phyloP scores from a whole-genome alignment of 2,888 invertebrate species.

The Chrysolina haemoptera region DNA sequence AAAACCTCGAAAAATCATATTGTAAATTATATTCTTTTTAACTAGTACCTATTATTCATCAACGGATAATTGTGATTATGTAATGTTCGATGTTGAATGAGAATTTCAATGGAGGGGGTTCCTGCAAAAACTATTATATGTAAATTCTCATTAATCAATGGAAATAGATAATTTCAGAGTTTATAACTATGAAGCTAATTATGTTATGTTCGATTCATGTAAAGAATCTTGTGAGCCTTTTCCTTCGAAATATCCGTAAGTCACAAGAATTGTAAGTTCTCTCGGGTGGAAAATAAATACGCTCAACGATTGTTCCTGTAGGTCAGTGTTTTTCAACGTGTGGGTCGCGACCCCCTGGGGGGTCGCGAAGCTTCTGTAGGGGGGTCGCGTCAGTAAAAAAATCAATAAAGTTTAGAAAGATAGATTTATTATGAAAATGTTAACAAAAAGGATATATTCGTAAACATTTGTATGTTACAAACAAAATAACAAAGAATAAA shows the following conservation, averaged over 20 bases:
- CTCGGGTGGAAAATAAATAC: too few species aligned
- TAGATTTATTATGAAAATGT: too few species aligned
- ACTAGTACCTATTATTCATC: constrained; percentile 20
- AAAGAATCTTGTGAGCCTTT: background rate
- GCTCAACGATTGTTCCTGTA: too few species aligned
- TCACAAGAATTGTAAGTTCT: background rate
- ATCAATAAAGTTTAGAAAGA: too few species aligned
- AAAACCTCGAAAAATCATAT: constrained; percentile 42
- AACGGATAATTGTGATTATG: constrained; percentile 18
- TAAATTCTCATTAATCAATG: constrained; percentile 18
- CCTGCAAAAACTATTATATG: constrained; percentile 26
- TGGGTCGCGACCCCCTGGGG: too few species aligned
- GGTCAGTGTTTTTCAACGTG: too few species aligned
- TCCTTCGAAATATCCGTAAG: background rate
- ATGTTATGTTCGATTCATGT: background rate
- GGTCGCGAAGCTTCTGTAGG: too few species aligned
- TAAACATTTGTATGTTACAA: too few species aligned
- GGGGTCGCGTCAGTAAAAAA: too few species aligned
- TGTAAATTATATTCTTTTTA: constrained; percentile 19
- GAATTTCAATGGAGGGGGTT: background rate
- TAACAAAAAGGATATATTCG: too few species aligned
- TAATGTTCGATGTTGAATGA: background rate
- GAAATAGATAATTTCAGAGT: constrained; percentile 6
- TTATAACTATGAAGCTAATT: background rate
- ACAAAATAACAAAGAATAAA: too few species aligned